Percentiles rank a stretch among this genome's conserved stretches.
Conservation (phyloP, 2,888 invertebrate genomes). For the Prenolepis imparis region DNA sequence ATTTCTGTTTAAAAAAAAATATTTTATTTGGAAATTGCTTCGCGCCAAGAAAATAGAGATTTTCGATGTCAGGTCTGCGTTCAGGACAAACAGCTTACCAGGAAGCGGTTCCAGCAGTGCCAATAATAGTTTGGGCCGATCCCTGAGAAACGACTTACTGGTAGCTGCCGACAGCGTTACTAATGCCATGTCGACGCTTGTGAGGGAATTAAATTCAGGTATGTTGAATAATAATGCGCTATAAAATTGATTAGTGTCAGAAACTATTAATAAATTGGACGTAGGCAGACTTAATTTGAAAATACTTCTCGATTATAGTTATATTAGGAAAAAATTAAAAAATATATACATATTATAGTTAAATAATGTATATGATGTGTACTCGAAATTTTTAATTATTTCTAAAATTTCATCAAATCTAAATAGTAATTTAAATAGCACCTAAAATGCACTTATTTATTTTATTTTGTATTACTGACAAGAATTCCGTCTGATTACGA, state of each 20-base stretch:
- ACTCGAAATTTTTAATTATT: neutral
- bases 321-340: neutral
- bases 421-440: neutral
- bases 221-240: constrained; percentile 80
- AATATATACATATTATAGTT: neutral
- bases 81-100: constrained; percentile 86
- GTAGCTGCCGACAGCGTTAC: constrained; percentile 99
- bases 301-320: constrained; percentile 2
- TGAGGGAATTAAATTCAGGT: constrained; percentile 98
- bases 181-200: constrained; percentile 98
- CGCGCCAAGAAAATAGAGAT: constrained; percentile 85
- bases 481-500: neutral
- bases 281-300: constrained; percentile 32
- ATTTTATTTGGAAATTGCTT: constrained; percentile 80
- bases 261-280: constrained; percentile 67
- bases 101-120: constrained; percentile 85
- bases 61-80: constrained; percentile 86
- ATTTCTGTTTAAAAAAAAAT: constrained; percentile 65
- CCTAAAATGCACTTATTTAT: neutral
- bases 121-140: constrained; percentile 87
- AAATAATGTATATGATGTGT: neutral
- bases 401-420: neutral
- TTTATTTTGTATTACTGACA: neutral
- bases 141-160: constrained; percentile 94
- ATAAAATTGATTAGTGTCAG: constrained; percentile 59